phyloP scores from a whole-genome alignment of 2,888 invertebrate species.

The Plusia festucae region DNA sequence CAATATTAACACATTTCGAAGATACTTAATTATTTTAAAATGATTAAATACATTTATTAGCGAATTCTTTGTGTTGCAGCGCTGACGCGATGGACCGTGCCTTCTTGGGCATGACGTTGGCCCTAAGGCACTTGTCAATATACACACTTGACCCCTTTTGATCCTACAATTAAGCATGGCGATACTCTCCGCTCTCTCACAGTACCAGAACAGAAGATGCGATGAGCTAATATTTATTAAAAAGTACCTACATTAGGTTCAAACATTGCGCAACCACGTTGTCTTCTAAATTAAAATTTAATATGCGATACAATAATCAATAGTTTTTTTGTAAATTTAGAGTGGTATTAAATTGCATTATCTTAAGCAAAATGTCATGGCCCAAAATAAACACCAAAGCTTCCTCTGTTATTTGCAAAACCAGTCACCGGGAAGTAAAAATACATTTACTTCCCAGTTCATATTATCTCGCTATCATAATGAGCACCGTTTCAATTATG shows the following conservation, averaged over 20 bases:
- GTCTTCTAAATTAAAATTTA: not conserved
- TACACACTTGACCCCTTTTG: slow-evolving; percentile 89
- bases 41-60: slow-evolving; percentile 46
- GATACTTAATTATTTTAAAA: not conserved
- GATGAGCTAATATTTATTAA: slow-evolving; percentile 48
- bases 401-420: not conserved
- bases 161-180: slow-evolving; percentile 87
- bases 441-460: not conserved
- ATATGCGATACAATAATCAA: too few relatives aligned
- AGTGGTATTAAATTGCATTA: not conserved
- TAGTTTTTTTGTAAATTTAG: too few relatives aligned
- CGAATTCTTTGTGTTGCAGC: slow-evolving; percentile 51
- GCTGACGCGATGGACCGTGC: slow-evolving; percentile 55
- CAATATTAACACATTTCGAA: too few relatives aligned
- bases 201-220: slow-evolving; percentile 45
- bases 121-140: slow-evolving; percentile 87
- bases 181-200: slow-evolving; percentile 74
- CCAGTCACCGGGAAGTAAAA: slow-evolving; percentile 2
- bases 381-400: not conserved
- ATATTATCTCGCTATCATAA: slow-evolving; percentile 8
- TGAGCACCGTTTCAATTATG: slow-evolving; percentile 20
- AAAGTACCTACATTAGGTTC: slow-evolving; percentile 29
- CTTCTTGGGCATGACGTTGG: slow-evolving; percentile 82
- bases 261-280: slow-evolving; percentile 3
- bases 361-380: not conserved